phyloP scores from a whole-genome alignment of 2,888 invertebrate genomes.

The Lathronympha strigana region DNA sequence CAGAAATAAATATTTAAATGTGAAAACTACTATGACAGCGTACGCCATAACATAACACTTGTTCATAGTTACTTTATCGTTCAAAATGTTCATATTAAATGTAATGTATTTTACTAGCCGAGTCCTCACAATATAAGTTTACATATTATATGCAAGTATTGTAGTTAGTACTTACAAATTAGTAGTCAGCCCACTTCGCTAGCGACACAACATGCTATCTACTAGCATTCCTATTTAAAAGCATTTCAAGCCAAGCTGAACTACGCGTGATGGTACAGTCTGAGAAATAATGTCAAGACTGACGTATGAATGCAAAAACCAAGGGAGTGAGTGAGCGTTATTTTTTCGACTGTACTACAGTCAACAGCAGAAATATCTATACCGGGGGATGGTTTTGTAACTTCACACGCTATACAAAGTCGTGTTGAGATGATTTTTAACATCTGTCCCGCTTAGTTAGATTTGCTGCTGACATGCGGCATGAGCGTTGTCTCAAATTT shows the following conservation, averaged over 20 bases:
- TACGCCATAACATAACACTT: no score
- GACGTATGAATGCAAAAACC: constrained; percentile 32
- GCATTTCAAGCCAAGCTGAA: constrained; percentile 63
- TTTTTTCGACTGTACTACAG: constrained; percentile 41
- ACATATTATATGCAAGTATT: constrained; percentile 19
- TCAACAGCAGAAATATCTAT: no score
- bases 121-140: constrained; percentile 19
- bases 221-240: constrained; percentile 60
- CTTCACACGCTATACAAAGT: no score
- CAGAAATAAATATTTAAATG: no score
- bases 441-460: no score
- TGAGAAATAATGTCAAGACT: constrained; percentile 39
- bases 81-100: no score
- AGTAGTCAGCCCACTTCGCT: constrained; percentile 48
- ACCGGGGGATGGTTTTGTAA: no score
- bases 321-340: constrained; percentile 32
- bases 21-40: no score
- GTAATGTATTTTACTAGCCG: neutral
- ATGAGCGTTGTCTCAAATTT: constrained; percentile 26
- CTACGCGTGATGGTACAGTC: constrained; percentile 34
- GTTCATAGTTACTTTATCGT: no score
- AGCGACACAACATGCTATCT: constrained; percentile 56
- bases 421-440: no score
- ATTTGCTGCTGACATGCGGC: no score
- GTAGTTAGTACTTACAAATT: constrained; percentile 18